Base-by-base conservation (phyloP, 2,113 vertebrate species). In the Platichthys stellatus region DNA sequence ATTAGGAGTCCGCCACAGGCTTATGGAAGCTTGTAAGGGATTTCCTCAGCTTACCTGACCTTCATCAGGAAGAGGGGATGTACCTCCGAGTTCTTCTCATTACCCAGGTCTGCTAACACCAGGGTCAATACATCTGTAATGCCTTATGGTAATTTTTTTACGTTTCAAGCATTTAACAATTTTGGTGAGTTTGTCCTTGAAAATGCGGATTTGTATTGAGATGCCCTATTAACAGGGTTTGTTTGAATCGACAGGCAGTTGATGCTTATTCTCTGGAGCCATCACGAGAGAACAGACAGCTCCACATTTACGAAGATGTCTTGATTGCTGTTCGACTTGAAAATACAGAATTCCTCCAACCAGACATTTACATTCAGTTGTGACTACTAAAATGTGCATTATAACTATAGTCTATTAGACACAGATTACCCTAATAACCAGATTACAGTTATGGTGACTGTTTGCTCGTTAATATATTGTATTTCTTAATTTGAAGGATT, bases 61-160 rank as follows among this genome's bases (percentile, higher is more conserved):
- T 83, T 83, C 66, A 68, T 63, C 18, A 66, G 60, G 68, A 71
- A 56, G 65, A 49, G 5, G 31, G 28, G 31, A 1, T 69, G 53
- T 15, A 51, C 47, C 15, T 54, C 21, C 6, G 49, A 64, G 43
- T 23, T 13, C 20, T 66, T 43, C 5, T 66, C 45, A 56, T 71
- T 23, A 40, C 9, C 21, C 59, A 23, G 13, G 7, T 43, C 21
- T 60, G 21, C 24, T 28, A 61, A 70, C 38, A 57, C 26, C 49
- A 53, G 18, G 49, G 61, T 63, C 61, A 63, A 15, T 20, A 18
- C 1, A 77, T 20, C 6, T 47, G 9, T 64, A 10, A 66, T 20
- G 54, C 54, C 54, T 47, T 13, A 56, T 38, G 12, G 11, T 63
- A 35, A 64, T 69, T 58, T 28, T 28, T 26, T 28, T 26, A 43